These are phyloP conservation scores for Burhinus bistriatus DNA, from an alignment of 2,113 vertebrate species.

Conservation along the genomic window DNA sequence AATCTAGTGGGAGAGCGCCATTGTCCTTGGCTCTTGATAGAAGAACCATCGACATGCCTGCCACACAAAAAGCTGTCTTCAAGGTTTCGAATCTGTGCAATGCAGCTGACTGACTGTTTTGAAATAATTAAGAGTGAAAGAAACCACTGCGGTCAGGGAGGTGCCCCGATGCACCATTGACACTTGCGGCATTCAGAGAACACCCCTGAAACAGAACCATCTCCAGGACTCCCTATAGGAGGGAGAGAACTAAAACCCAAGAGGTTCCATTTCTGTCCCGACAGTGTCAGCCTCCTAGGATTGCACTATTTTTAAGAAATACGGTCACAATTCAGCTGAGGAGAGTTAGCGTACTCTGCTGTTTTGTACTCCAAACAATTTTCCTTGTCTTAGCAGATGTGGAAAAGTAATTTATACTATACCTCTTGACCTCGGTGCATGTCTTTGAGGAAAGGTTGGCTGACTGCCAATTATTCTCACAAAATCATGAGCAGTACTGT, in stretches of 20 bases:
- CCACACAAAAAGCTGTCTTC: background rate
- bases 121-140: background rate
- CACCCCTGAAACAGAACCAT: background rate
- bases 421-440: background rate
- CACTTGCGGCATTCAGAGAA: background rate
- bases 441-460: background rate
- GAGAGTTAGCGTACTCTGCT: background rate
- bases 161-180: fast-evolving
- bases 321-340: background rate
- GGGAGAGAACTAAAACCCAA: background rate
- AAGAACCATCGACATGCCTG: background rate
- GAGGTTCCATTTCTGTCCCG: background rate
- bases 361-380: background rate
- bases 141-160: background rate
- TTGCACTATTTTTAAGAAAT: background rate
- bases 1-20: background rate
- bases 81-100: background rate
- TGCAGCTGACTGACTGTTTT: background rate
- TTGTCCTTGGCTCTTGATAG: background rate
- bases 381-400: background rate
- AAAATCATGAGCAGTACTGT: background rate
- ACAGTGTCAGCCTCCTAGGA: background rate
- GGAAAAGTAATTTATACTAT: background rate
- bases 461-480: background rate
- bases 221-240: background rate